These are phyloP conservation scores for Hyalella azteca DNA, from an alignment of 2,888 invertebrate genomes.

Conservation along the genomic window DNA sequence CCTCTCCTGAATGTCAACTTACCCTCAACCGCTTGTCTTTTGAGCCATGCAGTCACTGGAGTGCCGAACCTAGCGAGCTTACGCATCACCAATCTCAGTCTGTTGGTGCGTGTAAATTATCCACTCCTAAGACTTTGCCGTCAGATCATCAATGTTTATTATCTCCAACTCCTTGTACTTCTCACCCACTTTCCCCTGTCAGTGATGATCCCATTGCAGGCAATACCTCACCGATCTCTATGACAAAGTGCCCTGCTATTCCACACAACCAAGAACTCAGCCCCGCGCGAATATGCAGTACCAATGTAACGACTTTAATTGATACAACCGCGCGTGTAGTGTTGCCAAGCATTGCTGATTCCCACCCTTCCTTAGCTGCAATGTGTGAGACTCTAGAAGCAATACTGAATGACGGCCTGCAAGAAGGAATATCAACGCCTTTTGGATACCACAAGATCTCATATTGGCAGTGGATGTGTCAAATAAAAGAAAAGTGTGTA, in stretches of 20 bases:
- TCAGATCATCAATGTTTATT: neutral
- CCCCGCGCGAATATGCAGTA: neutral
- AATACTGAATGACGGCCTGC: slow-evolving; percentile 55
- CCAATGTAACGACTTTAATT: neutral
- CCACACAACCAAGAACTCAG: neutral
- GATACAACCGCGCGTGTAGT: neutral
- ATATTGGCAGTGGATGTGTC: slow-evolving; percentile 57
- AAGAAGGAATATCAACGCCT: slow-evolving; percentile 45
- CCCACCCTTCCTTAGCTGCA: slow-evolving; percentile 44
- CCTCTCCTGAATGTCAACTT: neutral
- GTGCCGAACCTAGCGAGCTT: neutral
- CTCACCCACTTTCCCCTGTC: neutral
- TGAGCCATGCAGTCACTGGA: slow-evolving; percentile 9
- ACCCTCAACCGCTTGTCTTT: slow-evolving; percentile 16
- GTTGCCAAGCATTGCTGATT: slow-evolving; percentile 41
- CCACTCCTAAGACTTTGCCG: neutral
- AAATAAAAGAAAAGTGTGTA: slow-evolving; percentile 33
- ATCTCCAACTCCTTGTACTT: slow-evolving; percentile 11
- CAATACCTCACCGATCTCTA: neutral
- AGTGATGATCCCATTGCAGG: neutral
- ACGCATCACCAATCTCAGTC: neutral
- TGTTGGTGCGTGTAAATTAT: neutral
- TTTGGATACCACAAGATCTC: slow-evolving; percentile 55
- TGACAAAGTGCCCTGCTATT: too few relatives aligned
- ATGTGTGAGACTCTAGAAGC: slow-evolving; percentile 52